Evolutionary conservation across 2,797 vertebrate species (phyloP), one percentile per base, ranked within the genome.

Genomic region (Lithobates pipiens): DNA sequence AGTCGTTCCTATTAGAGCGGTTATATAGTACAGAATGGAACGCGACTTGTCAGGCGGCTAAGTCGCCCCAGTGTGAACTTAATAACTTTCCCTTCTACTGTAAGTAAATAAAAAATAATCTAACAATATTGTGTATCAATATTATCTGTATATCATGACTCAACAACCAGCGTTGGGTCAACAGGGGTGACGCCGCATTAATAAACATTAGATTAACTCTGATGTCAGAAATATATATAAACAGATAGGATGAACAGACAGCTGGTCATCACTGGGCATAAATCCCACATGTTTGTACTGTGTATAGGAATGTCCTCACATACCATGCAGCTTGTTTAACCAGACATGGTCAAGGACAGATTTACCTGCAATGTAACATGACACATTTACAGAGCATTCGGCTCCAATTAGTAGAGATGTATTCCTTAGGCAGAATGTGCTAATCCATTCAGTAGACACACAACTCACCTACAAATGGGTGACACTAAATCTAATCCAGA

Each of bases 221-320:
- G 25, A 23, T 46, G 82, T 63, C 68, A 65, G 44, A 67, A 76
- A 57, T 86, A 34, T 36, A 63, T 82, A 81, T 82, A 82, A 86
- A 86, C 54, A 77, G 68, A 82, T 61, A 75, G 61, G 61, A 80
- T 74, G 77, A 75, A 85, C 46, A 85, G 77, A 82, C 85, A 86
- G 85, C 74, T 82, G 80, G 67, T 86, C 80, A 86, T 86, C 85
- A 86, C 68, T 77, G 78, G 85, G 73, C 85, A 82, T 23, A 9
- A 34, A 86, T 86, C 80, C 85, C 42, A 76, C 21, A 77, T 71
- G 79, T 77, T 50, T 81, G 42, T 36, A 77, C 73, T 71, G 76
- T 27, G 54, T 57, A 79, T 21, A 67, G 42, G 69, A 79, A 85
- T 73, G 83, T 63, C 70, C 77, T 85, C 76, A 79, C 83, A 79